Percentiles rank a stretch among this genome's conserved stretches.
Conservation (phyloP, 1,140 invertebrate species). For the Steinernema feltiae region DNA sequence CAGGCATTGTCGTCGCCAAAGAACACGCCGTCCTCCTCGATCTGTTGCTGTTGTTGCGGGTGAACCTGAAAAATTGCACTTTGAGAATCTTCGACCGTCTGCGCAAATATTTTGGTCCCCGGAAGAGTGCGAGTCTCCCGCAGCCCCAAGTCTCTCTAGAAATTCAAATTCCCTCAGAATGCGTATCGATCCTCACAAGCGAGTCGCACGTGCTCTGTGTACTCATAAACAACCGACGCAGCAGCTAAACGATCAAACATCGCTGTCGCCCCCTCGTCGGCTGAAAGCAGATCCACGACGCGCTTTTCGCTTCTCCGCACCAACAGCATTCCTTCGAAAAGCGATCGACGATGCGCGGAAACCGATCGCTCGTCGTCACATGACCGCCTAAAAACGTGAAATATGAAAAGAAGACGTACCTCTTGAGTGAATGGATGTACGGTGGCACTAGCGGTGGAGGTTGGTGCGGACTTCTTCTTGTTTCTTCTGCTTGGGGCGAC, state of each 20-base stretch:
- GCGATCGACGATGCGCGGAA: background rate
- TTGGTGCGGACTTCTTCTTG: background rate
- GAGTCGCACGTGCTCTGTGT: background rate
- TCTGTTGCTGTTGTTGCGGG: conserved; percentile 19
- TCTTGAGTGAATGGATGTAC: background rate
- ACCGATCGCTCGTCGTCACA: background rate
- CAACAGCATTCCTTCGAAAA: background rate
- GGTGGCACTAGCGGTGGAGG: background rate
- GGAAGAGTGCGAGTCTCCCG: no score
- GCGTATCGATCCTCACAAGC: background rate
- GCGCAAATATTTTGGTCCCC: background rate
- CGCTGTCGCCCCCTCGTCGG: background rate
- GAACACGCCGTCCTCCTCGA: background rate
- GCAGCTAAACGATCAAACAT: background rate
- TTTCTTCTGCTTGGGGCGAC: conserved; percentile 2
- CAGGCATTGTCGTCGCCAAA: conserved; percentile 15
- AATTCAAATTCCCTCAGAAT: no score
- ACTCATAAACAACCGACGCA: background rate
- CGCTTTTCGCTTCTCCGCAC: background rate
- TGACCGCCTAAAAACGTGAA: background rate
- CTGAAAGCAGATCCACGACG: background rate
- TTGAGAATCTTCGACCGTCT: background rate
- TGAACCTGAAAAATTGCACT: conserved; percentile 25
- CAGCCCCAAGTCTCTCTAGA: no score
- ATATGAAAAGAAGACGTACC: background rate